These are phyloP conservation scores for Drosophila ambigua DNA, from an alignment of 1,140 invertebrate species.

Conservation along the genomic window DNA sequence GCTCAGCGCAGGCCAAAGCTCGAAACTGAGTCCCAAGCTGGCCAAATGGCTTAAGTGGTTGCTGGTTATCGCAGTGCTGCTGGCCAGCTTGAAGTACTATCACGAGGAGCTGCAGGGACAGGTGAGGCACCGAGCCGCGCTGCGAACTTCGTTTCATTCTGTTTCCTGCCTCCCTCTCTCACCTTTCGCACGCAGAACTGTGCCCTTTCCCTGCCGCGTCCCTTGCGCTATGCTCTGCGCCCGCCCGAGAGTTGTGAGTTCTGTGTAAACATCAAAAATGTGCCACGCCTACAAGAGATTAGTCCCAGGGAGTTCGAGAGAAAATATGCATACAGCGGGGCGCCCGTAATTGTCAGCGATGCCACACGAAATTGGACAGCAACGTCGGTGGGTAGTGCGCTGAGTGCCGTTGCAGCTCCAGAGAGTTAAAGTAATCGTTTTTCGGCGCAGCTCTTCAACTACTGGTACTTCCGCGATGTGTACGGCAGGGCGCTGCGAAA, in stretches of 20 bases:
- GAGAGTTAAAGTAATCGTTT: not conserved
- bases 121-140: conserved; percentile 8
- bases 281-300: conserved; percentile 88
- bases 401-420: no score
- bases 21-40: not conserved
- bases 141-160: no score
- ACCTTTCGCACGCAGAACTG: conserved; percentile 84
- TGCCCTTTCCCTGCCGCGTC: conserved; percentile 86
- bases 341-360: conserved; percentile 93
- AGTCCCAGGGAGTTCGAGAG: conserved; percentile 88
- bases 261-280: conserved; percentile 87
- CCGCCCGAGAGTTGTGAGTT: conserved; percentile 91
- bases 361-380: conserved; percentile 92
- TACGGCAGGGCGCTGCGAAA: conserved; percentile 87
- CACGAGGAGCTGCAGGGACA: conserved; percentile 52
- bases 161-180: no score
- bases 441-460: conserved; percentile 86
- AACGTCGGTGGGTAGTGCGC: conserved; percentile 79
- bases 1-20: not conserved
- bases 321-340: conserved; percentile 90
- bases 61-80: not conserved
- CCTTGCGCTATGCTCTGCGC: conserved; percentile 87
- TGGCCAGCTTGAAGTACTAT: conserved; percentile 42
- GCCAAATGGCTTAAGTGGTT: conserved; percentile 12
- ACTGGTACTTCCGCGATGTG: conserved; percentile 91